These are phyloP conservation scores for Antennarius maculatus DNA, from an alignment of 2,797 vertebrate genomes.

Conservation along the genomic window DNA sequence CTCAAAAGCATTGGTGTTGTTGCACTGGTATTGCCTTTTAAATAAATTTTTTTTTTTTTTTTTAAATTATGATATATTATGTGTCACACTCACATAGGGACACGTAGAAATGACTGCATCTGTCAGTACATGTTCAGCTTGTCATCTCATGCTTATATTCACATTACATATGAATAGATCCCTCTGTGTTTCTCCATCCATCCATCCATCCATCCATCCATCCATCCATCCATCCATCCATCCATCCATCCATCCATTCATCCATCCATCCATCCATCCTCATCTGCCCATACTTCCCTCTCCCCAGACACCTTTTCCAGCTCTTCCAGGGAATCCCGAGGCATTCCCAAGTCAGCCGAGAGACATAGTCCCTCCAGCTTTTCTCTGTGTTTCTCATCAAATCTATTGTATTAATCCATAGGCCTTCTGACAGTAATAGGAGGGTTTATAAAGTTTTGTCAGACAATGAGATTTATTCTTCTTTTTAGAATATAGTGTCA, in stretches of 20 bases:
- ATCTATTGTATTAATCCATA: slow-evolving; percentile 38
- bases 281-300: too few relatives aligned
- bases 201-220: too few relatives aligned
- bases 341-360: too few relatives aligned
- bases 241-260: too few relatives aligned
- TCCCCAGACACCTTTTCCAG: too few relatives aligned
- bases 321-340: too few relatives aligned
- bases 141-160: slow-evolving; percentile 28
- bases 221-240: too few relatives aligned
- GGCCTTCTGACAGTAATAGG: slow-evolving; percentile 42
- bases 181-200: slow-evolving; percentile 12
- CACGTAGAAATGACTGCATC: slow-evolving; percentile 13
- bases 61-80: background rate
- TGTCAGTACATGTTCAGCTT: slow-evolving; percentile 19
- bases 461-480: slow-evolving; percentile 45
- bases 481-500: slow-evolving; percentile 39
- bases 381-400: slow-evolving; percentile 18
- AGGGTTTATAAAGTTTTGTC: slow-evolving; percentile 43
- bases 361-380: background rate
- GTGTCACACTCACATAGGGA: background rate
- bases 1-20: too few relatives aligned
- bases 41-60: too few relatives aligned
- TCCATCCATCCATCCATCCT: too few relatives aligned
- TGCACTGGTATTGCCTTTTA: too few relatives aligned
- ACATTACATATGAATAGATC: slow-evolving; percentile 30